Conservation (phyloP, 2,888 invertebrate species). For the Pandemis corylana region DNA sequence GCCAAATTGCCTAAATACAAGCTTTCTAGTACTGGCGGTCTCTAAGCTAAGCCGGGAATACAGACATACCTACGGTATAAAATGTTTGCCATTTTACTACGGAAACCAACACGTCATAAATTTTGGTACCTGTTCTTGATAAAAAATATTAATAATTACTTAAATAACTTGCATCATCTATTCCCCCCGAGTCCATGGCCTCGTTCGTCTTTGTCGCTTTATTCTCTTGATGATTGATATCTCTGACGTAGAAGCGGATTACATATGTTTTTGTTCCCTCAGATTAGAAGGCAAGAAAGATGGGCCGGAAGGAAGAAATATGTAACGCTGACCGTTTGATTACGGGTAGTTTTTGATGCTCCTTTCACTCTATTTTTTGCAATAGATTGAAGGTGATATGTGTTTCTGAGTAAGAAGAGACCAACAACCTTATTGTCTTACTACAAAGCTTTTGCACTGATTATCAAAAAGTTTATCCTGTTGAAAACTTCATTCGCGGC, state of each 20-base stretch:
- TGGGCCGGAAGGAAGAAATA: slow-evolving; percentile 33
- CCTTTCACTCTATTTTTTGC: slow-evolving; percentile 20
- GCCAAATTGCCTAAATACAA: no score
- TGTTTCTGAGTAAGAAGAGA: not conserved
- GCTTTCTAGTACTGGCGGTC: no score
- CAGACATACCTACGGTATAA: no score
- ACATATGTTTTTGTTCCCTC: slow-evolving; percentile 38
- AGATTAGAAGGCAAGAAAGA: slow-evolving; percentile 32
- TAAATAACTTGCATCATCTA: not conserved
- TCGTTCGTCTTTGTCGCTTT: slow-evolving; percentile 27
- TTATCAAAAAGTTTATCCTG: not conserved
- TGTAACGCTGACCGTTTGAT: slow-evolving; percentile 28
- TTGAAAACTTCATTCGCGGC: not conserved
- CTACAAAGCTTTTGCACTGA: not conserved
- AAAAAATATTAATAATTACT: not conserved
- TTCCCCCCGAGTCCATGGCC: not conserved
- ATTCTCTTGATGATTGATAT: slow-evolving; percentile 38
- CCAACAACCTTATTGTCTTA: not conserved
- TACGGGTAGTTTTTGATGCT: slow-evolving; percentile 17
- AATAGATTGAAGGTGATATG: not conserved
- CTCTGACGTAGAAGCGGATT: slow-evolving; percentile 21
- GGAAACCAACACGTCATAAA: no score
- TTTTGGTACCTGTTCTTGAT: not conserved
- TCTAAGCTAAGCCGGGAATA: no score
- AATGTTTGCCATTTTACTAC: no score